These are phyloP conservation scores for Microcaecilia unicolor DNA, from an alignment of 2,797 vertebrate genomes.

Conservation along the genomic window DNA sequence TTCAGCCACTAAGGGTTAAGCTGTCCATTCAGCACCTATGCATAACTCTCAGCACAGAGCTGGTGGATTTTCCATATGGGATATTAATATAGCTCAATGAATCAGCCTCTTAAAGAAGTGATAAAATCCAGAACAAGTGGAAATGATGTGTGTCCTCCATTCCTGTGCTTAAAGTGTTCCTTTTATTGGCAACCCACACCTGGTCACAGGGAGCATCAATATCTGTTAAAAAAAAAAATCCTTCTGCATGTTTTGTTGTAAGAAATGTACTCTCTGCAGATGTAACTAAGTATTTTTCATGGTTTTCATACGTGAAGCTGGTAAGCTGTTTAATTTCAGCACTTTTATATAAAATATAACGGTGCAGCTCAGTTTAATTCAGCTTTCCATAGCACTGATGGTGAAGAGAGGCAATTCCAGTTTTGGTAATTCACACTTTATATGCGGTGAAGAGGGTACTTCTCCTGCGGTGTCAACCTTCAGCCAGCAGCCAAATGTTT, in stretches of 20 bases:
- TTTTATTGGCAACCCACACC: neutral
- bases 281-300: constrained; percentile 16
- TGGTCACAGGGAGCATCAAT: neutral
- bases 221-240: neutral
- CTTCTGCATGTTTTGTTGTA: constrained; percentile 2
- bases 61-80: no score
- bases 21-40: no score
- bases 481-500: accelerated
- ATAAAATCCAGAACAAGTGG: no score
- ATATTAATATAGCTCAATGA: no score
- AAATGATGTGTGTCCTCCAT: neutral
- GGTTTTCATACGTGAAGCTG: constrained; percentile 6
- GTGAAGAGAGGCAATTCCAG: neutral
- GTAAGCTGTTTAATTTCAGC: constrained; percentile 23
- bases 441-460: neutral
- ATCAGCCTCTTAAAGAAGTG: no score
- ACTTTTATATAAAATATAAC: neutral
- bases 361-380: constrained; percentile 11
- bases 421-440: neutral
- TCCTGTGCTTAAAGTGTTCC: neutral
- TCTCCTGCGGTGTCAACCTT: no score
- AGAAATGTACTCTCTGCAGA: constrained; percentile 6
- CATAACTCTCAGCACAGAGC: no score
- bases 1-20: no score
- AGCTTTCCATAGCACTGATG: neutral